phyloP scores from a whole-genome alignment of 2,113 vertebrate species.

The Carettochelys insculpta region DNA sequence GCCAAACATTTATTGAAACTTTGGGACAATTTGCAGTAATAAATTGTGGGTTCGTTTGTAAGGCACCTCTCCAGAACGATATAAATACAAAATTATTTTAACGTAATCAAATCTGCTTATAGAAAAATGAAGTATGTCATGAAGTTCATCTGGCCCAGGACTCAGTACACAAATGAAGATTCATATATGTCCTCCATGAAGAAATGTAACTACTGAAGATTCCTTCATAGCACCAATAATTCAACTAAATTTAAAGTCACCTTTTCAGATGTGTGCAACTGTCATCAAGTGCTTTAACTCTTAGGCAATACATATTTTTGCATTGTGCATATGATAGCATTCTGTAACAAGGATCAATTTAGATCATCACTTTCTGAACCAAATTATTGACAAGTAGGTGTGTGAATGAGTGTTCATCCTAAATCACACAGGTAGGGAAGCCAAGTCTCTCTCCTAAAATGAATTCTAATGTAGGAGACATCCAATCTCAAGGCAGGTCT shows the following conservation, averaged over 20 bases:
- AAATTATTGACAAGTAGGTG: background rate
- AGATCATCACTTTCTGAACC: background rate
- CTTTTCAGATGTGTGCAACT: background rate
- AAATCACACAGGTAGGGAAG: background rate
- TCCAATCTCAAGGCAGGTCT: background rate
- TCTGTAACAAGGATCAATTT: background rate
- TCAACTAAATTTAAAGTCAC: background rate
- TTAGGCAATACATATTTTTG: background rate
- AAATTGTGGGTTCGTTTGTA: background rate
- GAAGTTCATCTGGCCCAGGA: background rate
- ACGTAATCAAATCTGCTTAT: background rate
- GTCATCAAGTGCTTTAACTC: background rate
- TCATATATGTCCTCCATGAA: accelerated
- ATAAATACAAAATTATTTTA: background rate
- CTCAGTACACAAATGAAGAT: background rate
- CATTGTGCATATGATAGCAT: background rate
- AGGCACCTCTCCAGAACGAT: background rate
- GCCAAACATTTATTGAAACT: background rate
- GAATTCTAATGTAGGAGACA: background rate
- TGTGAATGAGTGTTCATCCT: background rate
- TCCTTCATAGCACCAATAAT: background rate
- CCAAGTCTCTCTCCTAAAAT: background rate
- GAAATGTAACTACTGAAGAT: background rate
- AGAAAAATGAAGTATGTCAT: background rate
- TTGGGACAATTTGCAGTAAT: background rate